Conservation (phyloP, 1,140 invertebrate species). For the Agraylea sexmaculata region DNA sequence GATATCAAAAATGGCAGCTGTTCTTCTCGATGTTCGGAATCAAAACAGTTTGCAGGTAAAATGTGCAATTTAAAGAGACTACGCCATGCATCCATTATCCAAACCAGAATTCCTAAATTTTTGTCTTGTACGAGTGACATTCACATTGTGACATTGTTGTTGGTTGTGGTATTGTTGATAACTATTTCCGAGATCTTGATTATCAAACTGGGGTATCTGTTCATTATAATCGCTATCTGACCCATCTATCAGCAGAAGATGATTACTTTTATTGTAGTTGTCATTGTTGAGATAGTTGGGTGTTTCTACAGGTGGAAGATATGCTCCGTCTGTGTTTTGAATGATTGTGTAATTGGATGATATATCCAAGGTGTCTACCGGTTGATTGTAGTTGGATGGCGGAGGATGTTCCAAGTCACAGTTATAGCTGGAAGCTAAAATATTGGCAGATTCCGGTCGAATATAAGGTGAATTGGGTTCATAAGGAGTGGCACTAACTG, state of each 20-base stretch:
- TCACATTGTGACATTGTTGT: slow-evolving; percentile 31
- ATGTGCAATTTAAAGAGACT: slow-evolving; percentile 1
- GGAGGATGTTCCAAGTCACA: slow-evolving; percentile 23
- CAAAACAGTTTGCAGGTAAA: too few relatives aligned
- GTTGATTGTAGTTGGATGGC: slow-evolving; percentile 19
- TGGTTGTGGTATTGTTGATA: slow-evolving; percentile 27
- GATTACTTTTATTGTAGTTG: slow-evolving; percentile 32
- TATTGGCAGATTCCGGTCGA: slow-evolving; percentile 37
- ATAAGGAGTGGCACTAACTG: slow-evolving; percentile 25
- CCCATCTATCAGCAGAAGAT: slow-evolving; percentile 32
- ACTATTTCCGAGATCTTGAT: slow-evolving; percentile 17
- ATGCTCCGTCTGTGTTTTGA: slow-evolving; percentile 30
- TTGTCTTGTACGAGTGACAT: slow-evolving; percentile 24
- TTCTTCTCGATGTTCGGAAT: too few relatives aligned
- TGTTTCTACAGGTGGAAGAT: slow-evolving; percentile 30
- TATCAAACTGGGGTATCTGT: slow-evolving; percentile 20
- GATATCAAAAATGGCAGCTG: too few relatives aligned
- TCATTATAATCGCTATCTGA: slow-evolving; percentile 34
- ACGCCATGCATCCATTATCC: slow-evolving; percentile 40
- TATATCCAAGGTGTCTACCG: slow-evolving; percentile 19
- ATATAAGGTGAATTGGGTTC: slow-evolving; percentile 38
- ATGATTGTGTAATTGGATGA: slow-evolving; percentile 11
- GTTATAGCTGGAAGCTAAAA: slow-evolving; percentile 38
- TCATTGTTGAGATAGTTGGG: slow-evolving; percentile 28
- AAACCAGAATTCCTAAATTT: slow-evolving; percentile 34